Base-by-base conservation (phyloP, 2,797 vertebrate genomes). In the Stomatorhinus walkeri region DNA sequence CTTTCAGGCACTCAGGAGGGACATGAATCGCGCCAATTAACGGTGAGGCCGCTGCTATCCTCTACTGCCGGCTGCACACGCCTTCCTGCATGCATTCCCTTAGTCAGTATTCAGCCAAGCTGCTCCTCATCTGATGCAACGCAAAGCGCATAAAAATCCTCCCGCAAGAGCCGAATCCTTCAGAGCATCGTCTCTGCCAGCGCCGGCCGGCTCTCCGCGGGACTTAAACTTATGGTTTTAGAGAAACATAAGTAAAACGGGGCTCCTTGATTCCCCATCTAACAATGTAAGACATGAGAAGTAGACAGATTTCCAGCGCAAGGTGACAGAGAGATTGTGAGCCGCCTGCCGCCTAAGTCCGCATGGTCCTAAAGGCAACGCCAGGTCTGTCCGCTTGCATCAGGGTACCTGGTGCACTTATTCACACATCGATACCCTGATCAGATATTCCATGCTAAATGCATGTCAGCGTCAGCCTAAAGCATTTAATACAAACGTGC, bases 291-390 rank as follows among this genome's bases (percentile, higher is more conserved):
- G 89, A 88, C 91, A 89, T 90, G 92, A 91, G 93, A 94, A 92
- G 91, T 93, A 91, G 94, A 93, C 94, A 90, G 92, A 93, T 91
- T 93, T 89, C 94, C 94, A 92, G 95, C 94, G 95, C 93, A 93
- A 91, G 95, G 93, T 91, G 94, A 93, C 92, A 93, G 92, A 93
- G 93, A 93, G 92, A 92, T 92, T 88, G 94, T 92, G 93, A 93
- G 93, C 93, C 94, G 94, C 92, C 90, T 90, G 91, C 93, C 92
- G 93, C 94, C 94, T 93, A 93, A 90, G 91, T 92, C 95, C 94
- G 95, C 95, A 93, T 95, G 95, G 96, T 96, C 96, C 96, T 96
- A 96, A 94, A 93, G 95, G 54, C 81, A 90, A 87, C 87, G 79
- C 7, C 14, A 12, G 14, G 87, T 51, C 7, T 61, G 12, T 64